phyloP scores from a whole-genome alignment of 2,888 invertebrate genomes.

The Volucella zonaria region DNA sequence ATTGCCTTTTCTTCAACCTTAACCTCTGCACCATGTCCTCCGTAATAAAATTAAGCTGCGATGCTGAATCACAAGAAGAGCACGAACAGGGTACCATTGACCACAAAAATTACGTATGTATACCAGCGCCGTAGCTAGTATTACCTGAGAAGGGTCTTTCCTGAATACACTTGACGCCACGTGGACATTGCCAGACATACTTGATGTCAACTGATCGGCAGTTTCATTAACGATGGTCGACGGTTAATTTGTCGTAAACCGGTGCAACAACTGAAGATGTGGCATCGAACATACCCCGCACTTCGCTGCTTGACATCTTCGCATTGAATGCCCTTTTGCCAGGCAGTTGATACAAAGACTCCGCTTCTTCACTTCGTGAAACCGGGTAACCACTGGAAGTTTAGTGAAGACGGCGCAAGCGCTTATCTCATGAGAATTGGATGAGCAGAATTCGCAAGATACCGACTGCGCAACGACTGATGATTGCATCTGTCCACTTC shows the following conservation, averaged over 20 bases:
- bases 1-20: not conserved
- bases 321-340: constrained; percentile 10
- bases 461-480: constrained; percentile 18
- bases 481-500: constrained; percentile 7
- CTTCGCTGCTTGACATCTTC: constrained; percentile 18
- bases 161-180: not conserved
- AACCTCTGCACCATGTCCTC: constrained; percentile 12
- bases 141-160: not conserved
- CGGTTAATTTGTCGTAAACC: not conserved
- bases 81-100: not conserved
- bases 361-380: constrained; percentile 13
- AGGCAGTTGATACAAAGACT: not conserved
- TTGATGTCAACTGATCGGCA: not conserved
- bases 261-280: constrained; percentile 10
- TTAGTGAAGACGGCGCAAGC: constrained; percentile 5
- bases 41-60: constrained; percentile 8
- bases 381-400: constrained; percentile 3
- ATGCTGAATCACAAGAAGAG: constrained; percentile 9
- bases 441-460: constrained; percentile 18
- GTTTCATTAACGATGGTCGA: not conserved
- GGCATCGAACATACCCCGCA: constrained; percentile 4
- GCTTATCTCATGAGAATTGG: not conserved
- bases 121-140: not conserved
- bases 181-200: not conserved
- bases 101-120: not conserved